Evolutionary conservation across 1,140 invertebrate species (phyloP).

Genomic region (Ladona fulva): DNA sequence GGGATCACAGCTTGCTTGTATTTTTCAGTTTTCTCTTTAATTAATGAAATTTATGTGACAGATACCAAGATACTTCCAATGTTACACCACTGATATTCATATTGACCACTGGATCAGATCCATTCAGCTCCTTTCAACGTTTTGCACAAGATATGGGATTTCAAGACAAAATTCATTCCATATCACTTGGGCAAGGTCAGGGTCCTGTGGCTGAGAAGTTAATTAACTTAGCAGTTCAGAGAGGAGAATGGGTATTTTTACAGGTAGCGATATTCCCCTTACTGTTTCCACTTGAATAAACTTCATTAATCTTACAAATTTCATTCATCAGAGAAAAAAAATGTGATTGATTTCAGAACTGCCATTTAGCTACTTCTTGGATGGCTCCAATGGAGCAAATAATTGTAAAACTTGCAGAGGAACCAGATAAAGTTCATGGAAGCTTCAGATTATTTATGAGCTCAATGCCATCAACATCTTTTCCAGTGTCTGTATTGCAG

Average conservation of each 20-base stretch:
- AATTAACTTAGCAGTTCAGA: constrained; percentile 57
- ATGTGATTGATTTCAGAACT: constrained; percentile 55
- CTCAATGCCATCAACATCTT: constrained; percentile 74
- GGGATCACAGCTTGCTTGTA: no score
- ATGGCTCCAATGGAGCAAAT: constrained; percentile 67
- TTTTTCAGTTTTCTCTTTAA: no score
- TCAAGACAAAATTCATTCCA: constrained; percentile 63
- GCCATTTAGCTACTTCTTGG: constrained; percentile 86
- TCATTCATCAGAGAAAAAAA: constrained; percentile 9
- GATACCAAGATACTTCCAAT: constrained; percentile 61
- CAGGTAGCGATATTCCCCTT: constrained; percentile 39
- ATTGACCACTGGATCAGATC: constrained; percentile 84
- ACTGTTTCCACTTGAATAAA: not conserved
- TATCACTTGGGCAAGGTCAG: constrained; percentile 86
- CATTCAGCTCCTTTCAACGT: constrained; percentile 66
- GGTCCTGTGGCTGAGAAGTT: constrained; percentile 72
- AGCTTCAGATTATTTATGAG: constrained; percentile 79
- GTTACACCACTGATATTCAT: constrained; percentile 77
- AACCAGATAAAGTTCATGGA: constrained; percentile 47
- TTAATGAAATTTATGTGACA: no score
- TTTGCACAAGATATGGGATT: constrained; percentile 74
- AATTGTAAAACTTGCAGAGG: constrained; percentile 57
- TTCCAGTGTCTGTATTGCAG: constrained; percentile 82
- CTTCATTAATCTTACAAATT: not conserved
- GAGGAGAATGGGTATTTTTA: constrained; percentile 76